Base-by-base conservation (phyloP, 1,140 invertebrate species). In the Conus ventricosus region DNA sequence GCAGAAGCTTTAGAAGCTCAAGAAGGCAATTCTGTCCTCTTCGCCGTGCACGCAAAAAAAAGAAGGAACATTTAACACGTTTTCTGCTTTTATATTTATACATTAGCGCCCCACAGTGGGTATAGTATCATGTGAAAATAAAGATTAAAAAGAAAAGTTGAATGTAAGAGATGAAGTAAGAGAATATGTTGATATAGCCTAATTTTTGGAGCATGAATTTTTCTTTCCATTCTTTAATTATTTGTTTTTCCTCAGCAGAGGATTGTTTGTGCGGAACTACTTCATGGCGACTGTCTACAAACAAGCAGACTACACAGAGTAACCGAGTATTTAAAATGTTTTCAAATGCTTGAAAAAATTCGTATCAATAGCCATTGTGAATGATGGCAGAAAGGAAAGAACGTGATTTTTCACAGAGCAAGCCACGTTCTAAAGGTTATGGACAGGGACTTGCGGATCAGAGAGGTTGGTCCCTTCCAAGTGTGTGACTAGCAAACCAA, bases 251-350 rank as follows among this genome's bases (percentile, higher is more conserved):
- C 20, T 71, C 67, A 71, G 67, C 15, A 71, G 67, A 71, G 67
- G 23, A 71, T 71, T 71, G 23, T 20, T 7, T 23, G 7, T 87
- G 86, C 86, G 86, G 76, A 17, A 5, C 76, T 80, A 60, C 53
- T 87, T 75, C 27, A 87, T 87, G 86, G 86, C 86, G 75, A 80
- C 86, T 87, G 78, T 39, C 78, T 60, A 75, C 76, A 39, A 87
- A 76, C 85, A 87, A 87, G 13, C 81, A 83, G 55, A 60, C 76
- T 25, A 80, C 76, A 67, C 57, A 20, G 5, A 27, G 4, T 71
- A 7, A 23, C 20, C 11, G 53, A 85, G 57, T 67, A 13, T 23
- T 51, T 63, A 1, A n/a, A 55, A 76, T 53, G 7, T 60, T 8
- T 60, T 11, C 57, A 60, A 60, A 60, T 60, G 57, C 15, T 15